phyloP scores from a whole-genome alignment of 1,140 invertebrate genomes.

The Lanistes nyassanus region DNA sequence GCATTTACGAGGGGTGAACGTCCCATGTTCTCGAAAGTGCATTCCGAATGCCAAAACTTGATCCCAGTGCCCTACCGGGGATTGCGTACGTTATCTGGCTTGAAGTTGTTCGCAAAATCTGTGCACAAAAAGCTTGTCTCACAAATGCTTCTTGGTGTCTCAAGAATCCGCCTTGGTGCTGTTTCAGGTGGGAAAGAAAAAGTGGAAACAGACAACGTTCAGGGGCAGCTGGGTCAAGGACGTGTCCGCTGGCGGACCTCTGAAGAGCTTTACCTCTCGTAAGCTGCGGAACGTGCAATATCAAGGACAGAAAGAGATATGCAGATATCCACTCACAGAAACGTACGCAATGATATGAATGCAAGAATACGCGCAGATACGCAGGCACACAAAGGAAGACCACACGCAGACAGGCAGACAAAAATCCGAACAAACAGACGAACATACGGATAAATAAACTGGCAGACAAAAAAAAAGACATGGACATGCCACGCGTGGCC shows the following conservation, averaged over 20 bases:
- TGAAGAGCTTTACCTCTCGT: slow-evolving; percentile 26
- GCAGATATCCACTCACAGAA: too few relatives aligned
- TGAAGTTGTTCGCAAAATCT: too few relatives aligned
- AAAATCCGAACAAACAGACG: slow-evolving; percentile 10
- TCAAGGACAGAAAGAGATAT: background rate
- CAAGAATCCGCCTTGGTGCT: background rate
- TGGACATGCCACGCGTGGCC: too few relatives aligned
- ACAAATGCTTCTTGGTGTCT: too few relatives aligned
- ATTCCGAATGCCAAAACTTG: too few relatives aligned
- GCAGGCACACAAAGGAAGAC: too few relatives aligned
- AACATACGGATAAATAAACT: background rate
- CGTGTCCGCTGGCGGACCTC: slow-evolving; percentile 28
- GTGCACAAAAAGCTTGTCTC: too few relatives aligned
- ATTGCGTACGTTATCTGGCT: too few relatives aligned
- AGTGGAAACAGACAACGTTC: slow-evolving; percentile 21
- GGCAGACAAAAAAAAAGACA: background rate
- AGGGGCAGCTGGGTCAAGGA: slow-evolving; percentile 26
- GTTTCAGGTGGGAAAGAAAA: slow-evolving; percentile 18
- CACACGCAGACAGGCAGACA: slow-evolving; percentile 15
- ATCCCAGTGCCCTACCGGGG: too few relatives aligned
- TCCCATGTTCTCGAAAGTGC: too few relatives aligned
- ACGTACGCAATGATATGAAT: background rate
- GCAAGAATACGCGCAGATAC: background rate
- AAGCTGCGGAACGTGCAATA: background rate
- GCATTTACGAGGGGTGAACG: too few relatives aligned